Evolutionary conservation across 2,888 invertebrate genomes (phyloP), one percentile per base, ranked within the genome.

Genomic region (Chrysomela aeneicollis): DNA sequence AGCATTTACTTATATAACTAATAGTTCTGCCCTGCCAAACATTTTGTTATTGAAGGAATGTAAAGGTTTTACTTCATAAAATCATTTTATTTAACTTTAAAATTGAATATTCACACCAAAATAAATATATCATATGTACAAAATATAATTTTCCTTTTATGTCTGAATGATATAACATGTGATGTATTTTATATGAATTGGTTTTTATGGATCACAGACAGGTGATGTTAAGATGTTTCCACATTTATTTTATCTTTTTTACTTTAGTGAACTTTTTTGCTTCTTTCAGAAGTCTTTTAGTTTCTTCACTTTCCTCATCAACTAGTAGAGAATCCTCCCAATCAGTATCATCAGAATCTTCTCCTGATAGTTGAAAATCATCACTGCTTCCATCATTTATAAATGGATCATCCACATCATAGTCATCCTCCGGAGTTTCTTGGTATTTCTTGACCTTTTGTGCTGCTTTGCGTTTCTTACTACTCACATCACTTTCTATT

Each of bases 341-440:
- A 19, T 73, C 71, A 32, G 59, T 67, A 37, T 66, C 64, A 37
- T 63, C 64, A 47, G 66, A 64, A 51, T 59, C 63, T 21, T 64
- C 68, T 58, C 64, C 67, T 15, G 71, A 66, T 37, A 59, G 32
- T 65, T 70, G 58, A 60, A 66, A 73, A 49, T 71, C 73, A 60
- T 73, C 73, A 57, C 73, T 72, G 30, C 70, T 68, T 1, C 15
- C 67, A 62, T 73, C 70, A 52, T 72, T 66, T 30, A 73, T 63
- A 50, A 73, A 73, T 35, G 73, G 72, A 64, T 73, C 73, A 8
- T 72, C 64, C 30, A 50, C 57, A 52, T 71, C 70, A 46, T 71
- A 71, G 52, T 71, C 69, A 63, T 71, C 70, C 46, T 71, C 69
- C 12, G 64, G 63, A 21, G 64, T 59, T 30, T 69, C 71, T 18